phyloP scores from a whole-genome alignment of 2,797 vertebrate genomes.

The Lutra lutra region DNA sequence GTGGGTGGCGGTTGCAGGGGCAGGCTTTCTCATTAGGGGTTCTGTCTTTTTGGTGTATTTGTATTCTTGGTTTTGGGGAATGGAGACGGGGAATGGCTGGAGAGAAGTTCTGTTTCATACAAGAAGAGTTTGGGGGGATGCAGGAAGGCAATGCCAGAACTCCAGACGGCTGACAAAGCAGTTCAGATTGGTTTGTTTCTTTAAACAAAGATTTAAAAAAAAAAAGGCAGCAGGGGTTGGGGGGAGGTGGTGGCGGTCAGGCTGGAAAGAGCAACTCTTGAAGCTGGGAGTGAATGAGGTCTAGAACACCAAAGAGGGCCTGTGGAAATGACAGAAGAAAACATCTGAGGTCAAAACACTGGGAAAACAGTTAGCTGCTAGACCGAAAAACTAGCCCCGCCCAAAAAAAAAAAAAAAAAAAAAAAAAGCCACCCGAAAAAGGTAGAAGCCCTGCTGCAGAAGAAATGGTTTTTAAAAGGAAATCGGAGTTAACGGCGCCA shows the following conservation, averaged over 20 bases:
- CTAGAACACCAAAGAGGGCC: not conserved
- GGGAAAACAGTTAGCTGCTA: not conserved
- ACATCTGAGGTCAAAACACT: not conserved
- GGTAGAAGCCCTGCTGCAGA: not conserved
- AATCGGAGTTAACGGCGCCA: conserved; percentile 25
- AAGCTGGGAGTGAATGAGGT: not conserved
- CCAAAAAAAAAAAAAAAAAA: not conserved
- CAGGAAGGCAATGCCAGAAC: no score
- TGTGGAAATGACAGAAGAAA: not conserved
- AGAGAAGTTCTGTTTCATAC: not conserved
- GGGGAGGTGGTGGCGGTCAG: fast-evolving
- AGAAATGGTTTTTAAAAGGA: conserved; percentile 19
- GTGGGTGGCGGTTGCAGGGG: no score
- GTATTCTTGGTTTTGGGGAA: not conserved
- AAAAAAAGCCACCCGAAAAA: not conserved
- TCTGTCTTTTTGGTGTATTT: not conserved
- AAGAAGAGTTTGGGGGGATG: not conserved
- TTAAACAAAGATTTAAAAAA: not conserved
- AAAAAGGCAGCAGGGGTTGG: not conserved
- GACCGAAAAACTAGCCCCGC: not conserved
- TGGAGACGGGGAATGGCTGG: not conserved
- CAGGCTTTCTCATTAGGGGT: not conserved
- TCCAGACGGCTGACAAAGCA: not conserved
- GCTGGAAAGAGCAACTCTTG: not conserved
- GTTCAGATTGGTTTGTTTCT: not conserved